A percentile compares a stretch with the other conserved stretches of the same genome.
Conservation (phyloP, 1,140 invertebrate genomes). For the Andricus grossulariae region DNA sequence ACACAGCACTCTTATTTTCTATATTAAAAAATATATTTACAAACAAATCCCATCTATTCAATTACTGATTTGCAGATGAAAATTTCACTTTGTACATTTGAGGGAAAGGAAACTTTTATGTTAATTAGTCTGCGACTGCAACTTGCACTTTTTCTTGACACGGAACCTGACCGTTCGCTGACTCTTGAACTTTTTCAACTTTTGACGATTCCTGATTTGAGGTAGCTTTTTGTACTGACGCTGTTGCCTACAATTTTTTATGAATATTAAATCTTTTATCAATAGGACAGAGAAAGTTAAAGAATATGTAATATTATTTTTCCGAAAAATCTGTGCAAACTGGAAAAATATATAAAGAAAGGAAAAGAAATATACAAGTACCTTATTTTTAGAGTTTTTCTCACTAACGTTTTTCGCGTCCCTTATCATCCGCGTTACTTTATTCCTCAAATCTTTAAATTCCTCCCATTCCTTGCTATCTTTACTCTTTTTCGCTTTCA, state of each 20-base stretch:
- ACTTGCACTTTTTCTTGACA: slow-evolving; percentile 3
- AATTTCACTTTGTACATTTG: too few species aligned
- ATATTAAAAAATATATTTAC: slow-evolving; percentile 13
- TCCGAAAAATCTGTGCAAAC: too few species aligned
- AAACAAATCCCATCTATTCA: background rate
- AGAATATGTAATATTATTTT: too few species aligned
- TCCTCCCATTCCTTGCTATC: slow-evolving; percentile 75
- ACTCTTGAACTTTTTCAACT: slow-evolving; percentile 2
- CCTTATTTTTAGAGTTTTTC: slow-evolving; percentile 72
- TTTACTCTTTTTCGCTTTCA: slow-evolving; percentile 76
- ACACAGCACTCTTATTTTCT: slow-evolving; percentile 16
- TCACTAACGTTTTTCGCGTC: slow-evolving; percentile 77
- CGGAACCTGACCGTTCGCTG: background rate
- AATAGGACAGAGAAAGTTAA: too few species aligned
- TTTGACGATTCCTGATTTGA: background rate
- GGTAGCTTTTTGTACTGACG: too few species aligned
- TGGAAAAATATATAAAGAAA: too few species aligned
- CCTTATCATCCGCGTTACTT: slow-evolving; percentile 76
- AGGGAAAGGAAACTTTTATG: background rate
- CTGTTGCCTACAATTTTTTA: too few species aligned
- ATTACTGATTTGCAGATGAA: background rate
- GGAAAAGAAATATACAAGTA: background rate
- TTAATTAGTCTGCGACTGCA: background rate
- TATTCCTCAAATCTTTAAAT: slow-evolving; percentile 77
- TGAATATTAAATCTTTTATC: too few species aligned